Conservation (phyloP, 2,113 vertebrate genomes). For the Aplodontia rufa region DNA sequence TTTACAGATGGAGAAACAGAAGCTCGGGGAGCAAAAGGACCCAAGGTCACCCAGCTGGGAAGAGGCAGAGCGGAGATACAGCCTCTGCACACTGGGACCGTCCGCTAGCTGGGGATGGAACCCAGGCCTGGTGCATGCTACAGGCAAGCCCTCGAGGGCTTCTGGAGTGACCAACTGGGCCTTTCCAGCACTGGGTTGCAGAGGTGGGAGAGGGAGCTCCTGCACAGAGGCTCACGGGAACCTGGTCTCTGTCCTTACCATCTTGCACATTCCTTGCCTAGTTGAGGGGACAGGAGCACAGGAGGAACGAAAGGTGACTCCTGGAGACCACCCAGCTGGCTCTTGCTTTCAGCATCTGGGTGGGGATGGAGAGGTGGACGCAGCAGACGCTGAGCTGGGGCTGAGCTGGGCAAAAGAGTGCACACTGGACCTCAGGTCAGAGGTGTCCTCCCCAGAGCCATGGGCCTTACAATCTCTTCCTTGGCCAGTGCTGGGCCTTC, state of each 20-base stretch:
- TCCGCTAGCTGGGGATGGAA: background rate
- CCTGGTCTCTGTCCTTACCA: background rate
- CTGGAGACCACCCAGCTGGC: background rate
- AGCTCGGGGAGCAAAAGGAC: background rate
- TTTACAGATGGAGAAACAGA: background rate
- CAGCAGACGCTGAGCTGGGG: background rate
- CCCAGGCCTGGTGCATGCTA: too few relatives aligned
- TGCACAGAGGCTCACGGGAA: background rate
- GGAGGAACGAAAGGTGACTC: background rate
- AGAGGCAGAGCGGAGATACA: background rate
- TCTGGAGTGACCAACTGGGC: accelerated
- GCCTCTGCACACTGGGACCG: background rate
- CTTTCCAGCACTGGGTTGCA: background rate
- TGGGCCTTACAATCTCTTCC: background rate
- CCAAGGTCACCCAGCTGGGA: background rate
- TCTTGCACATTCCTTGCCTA: background rate
- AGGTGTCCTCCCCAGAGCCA: background rate
- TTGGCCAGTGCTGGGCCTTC: background rate
- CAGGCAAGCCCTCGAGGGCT: background rate
- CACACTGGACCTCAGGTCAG: background rate
- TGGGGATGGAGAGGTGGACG: accelerated
- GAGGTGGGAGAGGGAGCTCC: background rate
- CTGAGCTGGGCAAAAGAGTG: too few relatives aligned
- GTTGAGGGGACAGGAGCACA: background rate
- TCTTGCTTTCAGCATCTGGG: too few relatives aligned